phyloP scores from a whole-genome alignment of 1,140 invertebrate genomes.

The Drosophila murphyi region DNA sequence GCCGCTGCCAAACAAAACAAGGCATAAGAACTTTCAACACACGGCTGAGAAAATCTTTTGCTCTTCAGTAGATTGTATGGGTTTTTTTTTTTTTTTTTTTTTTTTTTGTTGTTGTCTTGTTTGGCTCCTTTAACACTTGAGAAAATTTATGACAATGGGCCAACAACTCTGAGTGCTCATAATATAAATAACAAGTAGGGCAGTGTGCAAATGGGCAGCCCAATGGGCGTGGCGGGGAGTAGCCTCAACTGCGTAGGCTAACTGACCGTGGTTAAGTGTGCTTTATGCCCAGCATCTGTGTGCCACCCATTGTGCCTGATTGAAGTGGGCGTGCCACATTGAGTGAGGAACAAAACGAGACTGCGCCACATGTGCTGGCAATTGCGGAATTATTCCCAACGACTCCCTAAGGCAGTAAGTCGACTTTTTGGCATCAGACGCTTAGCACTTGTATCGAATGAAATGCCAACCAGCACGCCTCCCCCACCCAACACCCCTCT shows the following conservation, averaged over 20 bases:
- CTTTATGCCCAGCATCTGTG: slow-evolving; percentile 45
- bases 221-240: slow-evolving; percentile 47
- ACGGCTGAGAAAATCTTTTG: slow-evolving; percentile 53
- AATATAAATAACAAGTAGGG: slow-evolving; percentile 80
- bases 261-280: slow-evolving; percentile 73
- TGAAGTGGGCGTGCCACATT: slow-evolving; percentile 55
- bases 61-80: slow-evolving; percentile 22
- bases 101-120: slow-evolving; percentile 33
- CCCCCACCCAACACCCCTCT: neutral
- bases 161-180: slow-evolving; percentile 79
- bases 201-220: slow-evolving; percentile 45
- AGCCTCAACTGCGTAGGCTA: slow-evolving; percentile 44
- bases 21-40: slow-evolving; percentile 44
- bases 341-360: neutral
- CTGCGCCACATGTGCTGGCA: slow-evolving; percentile 69
- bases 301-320: slow-evolving; percentile 62
- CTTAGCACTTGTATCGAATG: slow-evolving; percentile 37
- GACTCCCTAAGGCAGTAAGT: slow-evolving; percentile 55
- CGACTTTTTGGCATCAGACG: slow-evolving; percentile 67
- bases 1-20: slow-evolving; percentile 32
- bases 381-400: slow-evolving; percentile 75
- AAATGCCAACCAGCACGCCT: neutral
- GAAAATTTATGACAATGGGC: slow-evolving; percentile 80
- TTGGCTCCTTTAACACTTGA: slow-evolving; percentile 66
- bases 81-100: slow-evolving; percentile 33